Percentiles rank a stretch among this genome's conserved stretches.
These are phyloP conservation scores for Aleiodes sp. DNA, from an alignment of 1,140 invertebrate species.

Conservation along the genomic window DNA sequence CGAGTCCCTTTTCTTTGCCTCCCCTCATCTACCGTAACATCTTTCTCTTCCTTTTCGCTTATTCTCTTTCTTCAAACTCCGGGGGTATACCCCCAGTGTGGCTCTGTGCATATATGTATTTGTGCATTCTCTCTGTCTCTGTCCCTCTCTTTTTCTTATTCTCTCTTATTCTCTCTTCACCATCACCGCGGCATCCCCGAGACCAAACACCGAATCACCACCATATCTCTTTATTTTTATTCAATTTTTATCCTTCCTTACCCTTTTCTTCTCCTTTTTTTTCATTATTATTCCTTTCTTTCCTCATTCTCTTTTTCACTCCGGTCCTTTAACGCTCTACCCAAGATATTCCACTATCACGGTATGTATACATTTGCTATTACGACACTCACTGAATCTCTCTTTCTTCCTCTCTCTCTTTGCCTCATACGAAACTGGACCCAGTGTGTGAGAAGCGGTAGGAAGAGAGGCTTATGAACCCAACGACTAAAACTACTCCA, in stretches of 20 bases:
- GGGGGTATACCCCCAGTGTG: constrained; percentile 13
- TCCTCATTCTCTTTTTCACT: background rate
- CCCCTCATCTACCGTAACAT: constrained; percentile 29
- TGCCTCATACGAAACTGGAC: constrained; percentile 11
- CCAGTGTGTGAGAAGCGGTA: constrained; percentile 2
- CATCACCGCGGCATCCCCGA: background rate
- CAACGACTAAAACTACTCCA: constrained; percentile 21
- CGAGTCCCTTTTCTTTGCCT: constrained; percentile 55
- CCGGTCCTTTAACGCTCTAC: background rate
- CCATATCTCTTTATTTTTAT: constrained; percentile 36
- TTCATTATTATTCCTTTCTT: background rate
- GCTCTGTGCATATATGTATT: too few species aligned
- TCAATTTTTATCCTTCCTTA: background rate
- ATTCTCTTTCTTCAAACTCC: constrained; percentile 8
- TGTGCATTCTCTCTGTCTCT: constrained; percentile 5
- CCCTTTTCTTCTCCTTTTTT: background rate
- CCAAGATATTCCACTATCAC: background rate
- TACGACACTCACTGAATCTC: constrained; percentile 20
- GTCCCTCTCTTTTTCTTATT: constrained; percentile 8
- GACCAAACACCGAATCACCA: constrained; percentile 48
- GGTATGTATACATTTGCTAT: constrained; percentile 12
- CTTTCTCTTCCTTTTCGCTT: constrained; percentile 34
- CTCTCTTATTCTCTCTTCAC: constrained; percentile 44
- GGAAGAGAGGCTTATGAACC: constrained; percentile 17
- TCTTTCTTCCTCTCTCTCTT: too few species aligned